phyloP scores from a whole-genome alignment of 1,140 invertebrate species.

The Drosophila ananassae region DNA sequence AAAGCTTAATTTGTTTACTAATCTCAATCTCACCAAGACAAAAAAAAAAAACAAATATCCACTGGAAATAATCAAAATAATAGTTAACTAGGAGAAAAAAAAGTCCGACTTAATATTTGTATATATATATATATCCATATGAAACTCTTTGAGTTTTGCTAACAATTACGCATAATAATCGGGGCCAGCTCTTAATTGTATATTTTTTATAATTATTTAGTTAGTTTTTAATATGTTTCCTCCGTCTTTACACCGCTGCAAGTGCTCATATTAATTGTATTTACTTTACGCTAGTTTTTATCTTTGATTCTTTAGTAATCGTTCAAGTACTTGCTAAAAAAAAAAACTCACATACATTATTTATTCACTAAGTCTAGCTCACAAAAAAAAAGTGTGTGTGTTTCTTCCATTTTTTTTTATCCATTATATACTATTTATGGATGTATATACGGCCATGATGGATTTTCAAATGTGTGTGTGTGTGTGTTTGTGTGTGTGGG shows the following conservation, averaged over 20 bases:
- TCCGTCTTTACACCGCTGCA: conserved; percentile 2
- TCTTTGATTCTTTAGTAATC: conserved; percentile 44
- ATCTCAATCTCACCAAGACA: conserved; percentile 2
- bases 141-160: conserved; percentile 72
- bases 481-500: not conserved
- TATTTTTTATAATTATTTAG: conserved; percentile 23
- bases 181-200: conserved; percentile 25
- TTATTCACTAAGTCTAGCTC: conserved; percentile 48
- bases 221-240: conserved; percentile 32
- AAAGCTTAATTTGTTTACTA: conserved; percentile 51
- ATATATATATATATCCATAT: conserved; percentile 26
- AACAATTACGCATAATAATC: conserved; percentile 40
- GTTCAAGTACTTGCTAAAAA: conserved; percentile 52
- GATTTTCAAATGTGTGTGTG: not conserved
- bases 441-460: conserved; percentile 25
- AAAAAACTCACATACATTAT: conserved; percentile 28
- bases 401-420: conserved; percentile 19
- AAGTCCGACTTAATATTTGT: not conserved
- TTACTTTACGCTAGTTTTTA: conserved; percentile 38
- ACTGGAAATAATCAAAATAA: conserved; percentile 5
- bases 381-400: conserved; percentile 47
- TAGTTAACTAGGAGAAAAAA: conserved; percentile 21
- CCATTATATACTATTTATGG: conserved; percentile 17
- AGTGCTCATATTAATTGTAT: conserved; percentile 23
- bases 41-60: conserved; percentile 9